These are phyloP conservation scores for Jaculus jaculus DNA, from an alignment of 2,113 vertebrate species.

Conservation along the genomic window DNA sequence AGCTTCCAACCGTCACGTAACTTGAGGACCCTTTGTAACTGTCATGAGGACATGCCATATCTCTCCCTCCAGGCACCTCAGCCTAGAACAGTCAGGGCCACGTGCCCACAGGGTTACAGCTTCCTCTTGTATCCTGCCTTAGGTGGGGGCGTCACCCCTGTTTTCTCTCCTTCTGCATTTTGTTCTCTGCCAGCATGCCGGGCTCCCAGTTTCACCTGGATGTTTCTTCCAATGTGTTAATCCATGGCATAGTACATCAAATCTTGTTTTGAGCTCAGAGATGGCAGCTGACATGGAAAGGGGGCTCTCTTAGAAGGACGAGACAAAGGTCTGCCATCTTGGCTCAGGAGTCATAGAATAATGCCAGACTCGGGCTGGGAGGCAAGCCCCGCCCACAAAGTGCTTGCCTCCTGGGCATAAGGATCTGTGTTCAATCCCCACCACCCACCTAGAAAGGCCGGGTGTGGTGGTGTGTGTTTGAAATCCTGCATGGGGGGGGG, in stretches of 20 bases:
- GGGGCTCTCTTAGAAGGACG: background rate
- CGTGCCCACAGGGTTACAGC: background rate
- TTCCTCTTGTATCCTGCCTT: background rate
- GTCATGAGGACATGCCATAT: background rate
- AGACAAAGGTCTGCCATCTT: background rate
- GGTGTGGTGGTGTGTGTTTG: too few species aligned
- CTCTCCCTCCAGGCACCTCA: background rate
- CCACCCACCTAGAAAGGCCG: too few species aligned
- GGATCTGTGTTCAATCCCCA: too few species aligned
- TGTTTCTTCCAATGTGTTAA: background rate
- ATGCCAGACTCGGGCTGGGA: background rate
- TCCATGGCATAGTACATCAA: background rate
- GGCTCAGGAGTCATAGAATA: background rate
- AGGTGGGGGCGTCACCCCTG: background rate
- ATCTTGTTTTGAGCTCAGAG: background rate
- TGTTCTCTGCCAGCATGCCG: background rate
- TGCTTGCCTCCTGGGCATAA: too few species aligned
- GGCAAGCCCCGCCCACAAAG: too few species aligned
- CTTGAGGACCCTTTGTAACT: background rate
- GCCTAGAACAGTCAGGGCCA: background rate
- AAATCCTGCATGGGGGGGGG: too few species aligned
- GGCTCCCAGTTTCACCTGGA: background rate
- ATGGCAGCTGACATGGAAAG: background rate
- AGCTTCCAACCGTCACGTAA: rapidly evolving
- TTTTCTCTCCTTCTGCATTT: background rate